Base-by-base conservation (phyloP, 1,140 invertebrate genomes). In the Dicyema japonicum region DNA sequence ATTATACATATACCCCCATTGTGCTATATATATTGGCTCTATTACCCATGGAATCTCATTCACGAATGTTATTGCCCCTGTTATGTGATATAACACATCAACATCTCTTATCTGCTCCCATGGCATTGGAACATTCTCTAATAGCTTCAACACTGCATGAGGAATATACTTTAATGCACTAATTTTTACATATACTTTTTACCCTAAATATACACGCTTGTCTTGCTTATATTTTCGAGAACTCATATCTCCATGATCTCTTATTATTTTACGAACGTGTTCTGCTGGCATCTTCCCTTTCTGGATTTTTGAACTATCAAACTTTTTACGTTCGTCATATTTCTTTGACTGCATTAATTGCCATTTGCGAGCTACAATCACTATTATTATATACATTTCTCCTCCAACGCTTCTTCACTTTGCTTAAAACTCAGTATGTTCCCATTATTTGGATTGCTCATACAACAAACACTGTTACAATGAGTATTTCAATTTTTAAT, bases 121-220 rank as follows among this genome's bases (percentile, higher is more conserved):
- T 1, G 88, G 88, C 85, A 94, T 94, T 0, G 88, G 88, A 85
- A 97, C 94, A 44, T 97, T 97, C 54, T 97, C 85, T 30, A 97
- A 46, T 1, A 97, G 58, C 44, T 97, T 97, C 56, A 94, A 66
- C 1, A 94, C 80, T 14, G 88, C 85, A 62, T 97, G 88, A 2
- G 88, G 85, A 80, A 97, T 94, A 44, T 94, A 97, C 47, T 97
- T 97, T 15, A 97, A 54, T 3, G 85, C 80, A 6, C 66, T 66
- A 39, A 25, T 8, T 28, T 5, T 29, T 5, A 11, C 9, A 7
- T 18, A 15, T 15, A 7, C 11, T 14, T 24, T 40, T 50, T 56
- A 66, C 64, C 80, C 88, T 7, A 94, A 56, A 55, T 97, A 94
- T 15, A 94, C 88, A 39, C 88, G 60, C 53, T 97, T 97, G 48